Conservation (phyloP, 2,888 invertebrate genomes). For the Sinhomidia bicolor region DNA sequence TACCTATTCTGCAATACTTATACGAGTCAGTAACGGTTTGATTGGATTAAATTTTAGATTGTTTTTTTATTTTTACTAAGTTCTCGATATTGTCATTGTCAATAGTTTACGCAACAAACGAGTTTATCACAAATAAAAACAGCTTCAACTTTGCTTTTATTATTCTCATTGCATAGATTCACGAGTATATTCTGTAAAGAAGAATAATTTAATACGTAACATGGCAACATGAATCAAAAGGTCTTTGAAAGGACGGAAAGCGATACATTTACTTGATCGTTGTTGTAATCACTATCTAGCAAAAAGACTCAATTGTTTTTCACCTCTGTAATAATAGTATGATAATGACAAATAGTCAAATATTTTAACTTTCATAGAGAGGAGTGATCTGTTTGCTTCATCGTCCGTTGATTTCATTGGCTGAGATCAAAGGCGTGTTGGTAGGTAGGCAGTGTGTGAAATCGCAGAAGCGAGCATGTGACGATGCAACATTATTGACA, state of each 20-base stretch:
- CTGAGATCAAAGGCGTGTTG: conserved; percentile 59
- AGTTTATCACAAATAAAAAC: background rate
- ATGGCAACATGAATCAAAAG: background rate
- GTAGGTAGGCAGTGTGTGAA: conserved; percentile 16
- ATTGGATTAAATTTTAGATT: background rate
- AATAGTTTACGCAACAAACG: conserved; percentile 27
- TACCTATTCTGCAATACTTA: too few relatives aligned
- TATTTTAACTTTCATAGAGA: background rate
- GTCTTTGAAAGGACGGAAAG: background rate
- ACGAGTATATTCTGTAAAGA: background rate
- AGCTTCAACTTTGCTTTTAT: background rate
- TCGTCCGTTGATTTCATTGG: conserved; percentile 47
- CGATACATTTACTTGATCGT: too few relatives aligned
- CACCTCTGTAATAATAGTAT: background rate
- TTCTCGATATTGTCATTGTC: background rate
- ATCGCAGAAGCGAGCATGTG: background rate
- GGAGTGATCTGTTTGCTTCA: background rate
- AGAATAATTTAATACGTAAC: background rate
- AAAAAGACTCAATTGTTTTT: background rate
- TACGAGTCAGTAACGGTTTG: background rate
- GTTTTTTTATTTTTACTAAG: background rate
- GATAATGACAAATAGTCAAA: background rate
- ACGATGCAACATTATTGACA: too few relatives aligned
- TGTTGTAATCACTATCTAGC: background rate
- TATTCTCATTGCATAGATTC: background rate